These are phyloP conservation scores for Linyphia triangularis DNA, from an alignment of 2,888 invertebrate species.

Conservation along the genomic window DNA sequence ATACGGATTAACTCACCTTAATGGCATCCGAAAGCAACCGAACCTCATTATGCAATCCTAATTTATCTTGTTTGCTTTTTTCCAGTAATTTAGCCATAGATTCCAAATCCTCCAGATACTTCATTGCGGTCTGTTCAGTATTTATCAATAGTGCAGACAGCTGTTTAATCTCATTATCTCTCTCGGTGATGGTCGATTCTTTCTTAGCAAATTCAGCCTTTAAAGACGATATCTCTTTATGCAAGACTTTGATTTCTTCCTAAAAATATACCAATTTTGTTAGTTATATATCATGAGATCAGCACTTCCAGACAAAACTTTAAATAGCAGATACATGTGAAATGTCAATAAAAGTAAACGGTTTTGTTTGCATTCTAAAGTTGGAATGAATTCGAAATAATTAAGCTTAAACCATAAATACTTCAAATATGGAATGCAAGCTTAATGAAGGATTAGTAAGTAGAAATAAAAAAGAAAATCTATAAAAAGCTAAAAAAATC, in stretches of 20 bases:
- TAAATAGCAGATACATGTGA: no score
- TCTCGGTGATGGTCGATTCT: not conserved
- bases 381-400: no score
- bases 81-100: not conserved
- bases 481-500: no score
- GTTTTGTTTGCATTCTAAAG: no score
- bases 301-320: no score
- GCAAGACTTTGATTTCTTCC: not conserved
- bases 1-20: not conserved
- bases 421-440: no score
- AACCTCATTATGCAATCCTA: not conserved
- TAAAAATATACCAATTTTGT: constrained; percentile 10
- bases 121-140: not conserved
- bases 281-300: no score
- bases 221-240: not conserved
- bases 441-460: no score
- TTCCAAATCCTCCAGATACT: not conserved
- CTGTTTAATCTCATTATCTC: not conserved
- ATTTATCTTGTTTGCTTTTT: not conserved
- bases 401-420: no score
- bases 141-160: not conserved
- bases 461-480: no score
- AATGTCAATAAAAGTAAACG: no score
- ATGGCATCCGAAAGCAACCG: not conserved
- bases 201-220: not conserved